Evolutionary conservation across 2,113 vertebrate species (phyloP), one percentile per base, ranked within the genome.

Genomic region (Takifugu flavidus): DNA sequence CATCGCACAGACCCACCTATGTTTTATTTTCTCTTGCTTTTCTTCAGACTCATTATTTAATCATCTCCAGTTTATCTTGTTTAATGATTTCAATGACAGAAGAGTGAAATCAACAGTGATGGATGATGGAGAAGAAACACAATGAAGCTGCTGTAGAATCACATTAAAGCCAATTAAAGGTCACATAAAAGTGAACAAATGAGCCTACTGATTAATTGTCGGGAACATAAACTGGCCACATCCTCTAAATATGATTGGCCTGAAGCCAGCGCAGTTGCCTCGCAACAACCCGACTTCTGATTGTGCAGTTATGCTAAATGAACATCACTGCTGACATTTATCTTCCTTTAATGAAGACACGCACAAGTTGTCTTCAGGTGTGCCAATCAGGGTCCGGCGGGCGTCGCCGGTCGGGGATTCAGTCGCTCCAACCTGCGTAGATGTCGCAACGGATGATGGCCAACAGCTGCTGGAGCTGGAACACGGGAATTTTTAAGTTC

Each of bases 121-220:
- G 11, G 13, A 51, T 55, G 39, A 13, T 7, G 7, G 7, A 53
- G 47, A 39, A 47, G 25, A 50, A 63, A 50, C 53, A 58, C 25
- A 42, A 52, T 46, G 44, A 74, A 56, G 56, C 44, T 25, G 20
- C 28, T 55, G 25, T 6, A 4, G 3, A 46, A 53, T 72, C 46
- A 49, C 2, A 39, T 59, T 50, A 25, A 14, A 56, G 28, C 15
- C 53, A 50, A 76, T 63, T 66, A 67, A 70, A 73, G 62, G 62
- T 67, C 73, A 53, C 6, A 12, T 69, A 45, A 54, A 61, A 52
- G 53, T 8, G 61, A 45, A 63, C 57, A 80, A 70, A 75, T 72
- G 47, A 49, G 49, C 12, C 43, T 5, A 28, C 25, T 59, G 47
- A 62, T 72, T 72, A 62, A 70, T 59, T 55, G 67, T 49, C 3